phyloP scores from a whole-genome alignment of 2,797 vertebrate species.

The Helicolenus hilgendorfi region DNA sequence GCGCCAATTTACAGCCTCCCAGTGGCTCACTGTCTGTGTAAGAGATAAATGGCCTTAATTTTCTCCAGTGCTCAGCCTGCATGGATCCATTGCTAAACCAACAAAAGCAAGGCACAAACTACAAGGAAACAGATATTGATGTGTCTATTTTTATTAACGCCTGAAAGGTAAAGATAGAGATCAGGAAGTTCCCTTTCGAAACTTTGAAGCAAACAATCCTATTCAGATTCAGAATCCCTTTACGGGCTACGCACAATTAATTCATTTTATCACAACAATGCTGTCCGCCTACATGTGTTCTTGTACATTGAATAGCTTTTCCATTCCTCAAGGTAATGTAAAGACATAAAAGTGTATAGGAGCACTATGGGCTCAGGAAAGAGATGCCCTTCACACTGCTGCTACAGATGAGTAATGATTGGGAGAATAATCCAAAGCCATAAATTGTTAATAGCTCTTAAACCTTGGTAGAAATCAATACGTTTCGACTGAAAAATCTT shows the following conservation, averaged over 20 bases:
- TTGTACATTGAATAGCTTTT: neutral
- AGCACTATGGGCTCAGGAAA: neutral
- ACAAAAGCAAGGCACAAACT: slow-evolving; percentile 34
- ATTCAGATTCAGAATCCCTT: neutral
- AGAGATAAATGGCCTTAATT: slow-evolving; percentile 82
- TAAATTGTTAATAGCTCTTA: neutral
- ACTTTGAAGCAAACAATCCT: neutral
- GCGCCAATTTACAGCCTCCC: slow-evolving; percentile 57
- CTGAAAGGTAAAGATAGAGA: neutral
- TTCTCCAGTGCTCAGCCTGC: slow-evolving; percentile 50
- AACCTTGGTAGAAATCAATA: neutral
- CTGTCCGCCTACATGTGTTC: neutral
- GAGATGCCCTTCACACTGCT: neutral
- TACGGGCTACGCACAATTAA: neutral
- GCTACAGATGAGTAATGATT: neutral
- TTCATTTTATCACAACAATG: neutral
- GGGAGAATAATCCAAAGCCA: slow-evolving; percentile 1
- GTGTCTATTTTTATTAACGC: neutral
- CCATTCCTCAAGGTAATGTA: neutral
- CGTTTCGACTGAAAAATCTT: neutral
- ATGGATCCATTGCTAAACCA: slow-evolving; percentile 27
- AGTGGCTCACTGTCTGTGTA: slow-evolving; percentile 52
- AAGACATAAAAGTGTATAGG: neutral
- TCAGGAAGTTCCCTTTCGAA: neutral
- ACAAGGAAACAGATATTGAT: slow-evolving; percentile 5